A percentile compares a stretch with the other conserved stretches of the same genome.
These are phyloP conservation scores for Varroa destructor DNA, from an alignment of 1,140 invertebrate species.

Conservation along the genomic window DNA sequence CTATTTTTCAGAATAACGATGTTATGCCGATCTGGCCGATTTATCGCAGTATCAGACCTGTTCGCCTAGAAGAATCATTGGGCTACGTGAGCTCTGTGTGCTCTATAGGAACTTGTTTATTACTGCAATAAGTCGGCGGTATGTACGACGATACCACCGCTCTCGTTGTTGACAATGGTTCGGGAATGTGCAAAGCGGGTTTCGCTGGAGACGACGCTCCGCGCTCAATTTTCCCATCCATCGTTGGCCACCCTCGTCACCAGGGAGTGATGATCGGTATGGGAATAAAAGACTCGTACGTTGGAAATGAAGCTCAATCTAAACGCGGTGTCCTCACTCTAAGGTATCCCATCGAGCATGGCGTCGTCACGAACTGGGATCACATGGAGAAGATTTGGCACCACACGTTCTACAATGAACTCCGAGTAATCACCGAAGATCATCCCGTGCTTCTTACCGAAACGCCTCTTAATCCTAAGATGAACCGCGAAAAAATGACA, in stretches of 20 bases:
- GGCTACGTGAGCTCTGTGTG: too few species aligned
- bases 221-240: conserved; percentile 71
- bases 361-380: conserved; percentile 47
- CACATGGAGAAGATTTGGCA: conserved; percentile 49
- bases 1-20: too few species aligned
- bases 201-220: too few species aligned
- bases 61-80: too few species aligned
- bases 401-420: conserved; percentile 46
- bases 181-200: too few species aligned
- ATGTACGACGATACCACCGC: too few species aligned
- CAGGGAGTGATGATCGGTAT: conserved; percentile 48
- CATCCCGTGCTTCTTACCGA: conserved; percentile 49
- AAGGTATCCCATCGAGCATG: conserved; percentile 49
- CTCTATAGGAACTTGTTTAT: too few species aligned
- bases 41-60: too few species aligned
- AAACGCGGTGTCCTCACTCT: conserved; percentile 42
- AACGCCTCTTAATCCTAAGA: conserved; percentile 46
- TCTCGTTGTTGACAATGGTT: too few species aligned
- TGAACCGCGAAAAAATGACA: conserved; percentile 46
- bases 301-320: conserved; percentile 45
- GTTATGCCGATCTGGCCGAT: too few species aligned
- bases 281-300: conserved; percentile 48
- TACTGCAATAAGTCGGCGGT: too few species aligned
- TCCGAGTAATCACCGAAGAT: conserved; percentile 46
- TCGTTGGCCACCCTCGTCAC: conserved; percentile 77